Conservation (phyloP, 2,797 vertebrate genomes). For the Notolepis coatsorum region DNA sequence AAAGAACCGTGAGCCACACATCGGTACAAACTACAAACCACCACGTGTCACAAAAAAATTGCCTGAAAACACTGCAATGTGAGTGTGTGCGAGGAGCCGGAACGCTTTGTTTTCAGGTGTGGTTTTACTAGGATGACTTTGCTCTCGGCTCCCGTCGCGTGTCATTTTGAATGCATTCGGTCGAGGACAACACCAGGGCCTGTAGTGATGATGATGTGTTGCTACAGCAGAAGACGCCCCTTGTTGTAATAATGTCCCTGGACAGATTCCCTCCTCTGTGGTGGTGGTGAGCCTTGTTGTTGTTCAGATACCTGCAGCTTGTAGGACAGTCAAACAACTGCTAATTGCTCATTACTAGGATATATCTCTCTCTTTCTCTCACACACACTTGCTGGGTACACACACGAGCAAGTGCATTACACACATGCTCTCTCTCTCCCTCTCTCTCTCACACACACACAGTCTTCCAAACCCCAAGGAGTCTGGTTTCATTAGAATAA, state of each 20-base stretch:
- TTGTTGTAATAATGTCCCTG: constrained; percentile 15
- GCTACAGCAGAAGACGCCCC: constrained; percentile 13
- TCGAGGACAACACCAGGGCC: background rate
- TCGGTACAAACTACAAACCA: too few species aligned
- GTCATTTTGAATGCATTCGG: constrained; percentile 28
- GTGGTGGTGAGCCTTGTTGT: background rate
- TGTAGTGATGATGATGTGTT: constrained; percentile 5
- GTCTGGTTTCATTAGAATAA: constrained; percentile 76
- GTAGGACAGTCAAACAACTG: constrained; percentile 1
- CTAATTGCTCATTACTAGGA: constrained; percentile 8
- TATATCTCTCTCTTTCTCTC: background rate
- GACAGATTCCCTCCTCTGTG: constrained; percentile 9
- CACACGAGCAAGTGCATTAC: background rate
- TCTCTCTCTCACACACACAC: background rate
- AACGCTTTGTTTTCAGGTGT: constrained; percentile 20
- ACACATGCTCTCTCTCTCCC: background rate
- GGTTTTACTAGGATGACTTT: too few species aligned
- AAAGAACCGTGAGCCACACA: too few species aligned
- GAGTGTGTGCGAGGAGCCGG: background rate
- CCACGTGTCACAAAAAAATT: too few species aligned
- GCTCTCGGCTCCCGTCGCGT: constrained; percentile 8
- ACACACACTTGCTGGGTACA: background rate
- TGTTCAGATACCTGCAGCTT: constrained; percentile 6
- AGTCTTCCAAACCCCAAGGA: constrained; percentile 45
- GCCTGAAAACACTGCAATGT: too few species aligned